Conservation (phyloP, 2,797 vertebrate genomes). For the Mormyrops attenuatus region DNA sequence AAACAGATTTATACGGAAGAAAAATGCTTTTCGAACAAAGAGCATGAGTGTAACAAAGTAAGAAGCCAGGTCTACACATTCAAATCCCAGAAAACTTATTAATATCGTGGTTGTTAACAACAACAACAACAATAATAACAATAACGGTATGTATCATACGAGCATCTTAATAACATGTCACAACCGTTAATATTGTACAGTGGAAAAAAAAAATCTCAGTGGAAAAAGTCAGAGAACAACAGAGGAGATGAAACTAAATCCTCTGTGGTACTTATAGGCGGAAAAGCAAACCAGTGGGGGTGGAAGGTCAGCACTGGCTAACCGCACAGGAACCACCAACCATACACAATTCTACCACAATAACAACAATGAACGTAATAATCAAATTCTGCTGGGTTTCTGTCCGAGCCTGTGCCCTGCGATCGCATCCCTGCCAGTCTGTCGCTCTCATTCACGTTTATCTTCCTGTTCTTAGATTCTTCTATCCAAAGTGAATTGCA, state of each 20-base stretch:
- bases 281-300: not conserved
- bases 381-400: not conserved
- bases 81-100: not conserved
- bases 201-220: not conserved
- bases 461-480: not conserved
- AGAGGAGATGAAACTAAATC: not conserved
- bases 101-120: not conserved
- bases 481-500: not conserved
- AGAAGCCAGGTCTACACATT: not conserved
- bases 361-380: not conserved
- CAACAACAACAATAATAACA: not conserved
- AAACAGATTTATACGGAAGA: not conserved
- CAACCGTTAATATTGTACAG: not conserved
- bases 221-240: not conserved
- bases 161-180: not conserved
- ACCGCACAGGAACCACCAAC: not conserved
- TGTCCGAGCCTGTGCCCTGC: not conserved
- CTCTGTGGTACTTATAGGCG: not conserved
- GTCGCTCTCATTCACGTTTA: not conserved
- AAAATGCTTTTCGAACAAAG: not conserved
- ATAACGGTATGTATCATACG: not conserved
- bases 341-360: not conserved
- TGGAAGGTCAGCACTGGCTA: not conserved
- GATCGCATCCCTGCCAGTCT: not conserved
- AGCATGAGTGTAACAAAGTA: not conserved